These are phyloP conservation scores for Platysternon megacephalum DNA, from an alignment of 2,113 vertebrate genomes.

Conservation along the genomic window DNA sequence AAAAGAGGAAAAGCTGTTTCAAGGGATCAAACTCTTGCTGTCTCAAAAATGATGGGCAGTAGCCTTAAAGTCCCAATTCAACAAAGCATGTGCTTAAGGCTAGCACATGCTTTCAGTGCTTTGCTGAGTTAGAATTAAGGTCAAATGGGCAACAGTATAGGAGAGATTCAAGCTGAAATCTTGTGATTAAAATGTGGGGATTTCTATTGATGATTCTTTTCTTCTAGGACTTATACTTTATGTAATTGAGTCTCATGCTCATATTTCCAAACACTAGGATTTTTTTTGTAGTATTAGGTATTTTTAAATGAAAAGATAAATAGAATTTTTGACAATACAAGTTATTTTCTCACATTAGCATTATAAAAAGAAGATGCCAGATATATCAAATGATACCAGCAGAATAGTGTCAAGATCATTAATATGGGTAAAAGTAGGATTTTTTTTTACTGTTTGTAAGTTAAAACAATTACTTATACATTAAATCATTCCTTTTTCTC, in stretches of 20 bases:
- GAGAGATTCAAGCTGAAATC: not conserved
- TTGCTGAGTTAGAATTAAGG: not conserved
- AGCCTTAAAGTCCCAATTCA: not conserved
- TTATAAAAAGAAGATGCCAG: not conserved
- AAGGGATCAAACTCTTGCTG: not conserved
- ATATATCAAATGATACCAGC: not conserved
- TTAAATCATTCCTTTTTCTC: conserved; percentile 57
- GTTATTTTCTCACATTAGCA: not conserved
- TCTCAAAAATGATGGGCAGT: fast-evolving
- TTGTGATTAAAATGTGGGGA: not conserved
- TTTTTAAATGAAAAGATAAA: not conserved
- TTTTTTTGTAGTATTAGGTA: not conserved
- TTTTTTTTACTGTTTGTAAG: conserved; percentile 25
- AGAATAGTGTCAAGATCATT: not conserved
- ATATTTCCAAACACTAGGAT: not conserved
- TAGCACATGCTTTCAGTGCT: conserved; percentile 19
- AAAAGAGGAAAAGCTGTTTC: conserved; percentile 3
- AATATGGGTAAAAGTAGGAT: not conserved
- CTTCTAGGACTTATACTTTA: not conserved
- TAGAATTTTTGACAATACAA: not conserved
- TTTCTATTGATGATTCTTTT: conserved; percentile 39
- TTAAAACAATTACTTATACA: conserved; percentile 56
- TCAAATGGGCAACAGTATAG: not conserved
- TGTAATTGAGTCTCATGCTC: not conserved
- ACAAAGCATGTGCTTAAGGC: conserved; percentile 15